Base-by-base conservation (phyloP, 2,888 invertebrate genomes). In the Melipona bicolor region DNA sequence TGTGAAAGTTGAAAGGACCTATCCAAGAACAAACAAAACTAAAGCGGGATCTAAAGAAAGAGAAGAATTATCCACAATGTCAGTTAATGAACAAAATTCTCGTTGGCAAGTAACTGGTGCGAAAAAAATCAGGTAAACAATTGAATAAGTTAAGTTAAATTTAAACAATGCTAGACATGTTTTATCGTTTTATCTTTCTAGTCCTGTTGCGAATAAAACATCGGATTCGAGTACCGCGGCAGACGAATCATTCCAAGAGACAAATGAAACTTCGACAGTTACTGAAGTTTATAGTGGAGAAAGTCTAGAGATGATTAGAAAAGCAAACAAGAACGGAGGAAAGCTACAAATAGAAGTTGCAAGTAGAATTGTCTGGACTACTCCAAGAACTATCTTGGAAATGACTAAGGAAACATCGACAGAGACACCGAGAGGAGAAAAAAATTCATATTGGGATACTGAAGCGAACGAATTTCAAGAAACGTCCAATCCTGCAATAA, bases 311-410 rank as follows among this genome's bases (percentile, higher is more conserved):
- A 52, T 86, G 3, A 87, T 87, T 59, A 74, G 87, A 3, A 87
- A 90, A 11, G 77, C 87, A 5, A 73, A 52, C 17, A 89, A 88
- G 43, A 21, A 73, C 0, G 75, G 81, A 4, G 89, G 87, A 6
- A 87, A 81, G 5, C 49, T 77, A 1, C 80, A 56, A 56, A 70
- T 50, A 76, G 88, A 90, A 78, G 67, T 89, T 0, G 86, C 91
- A 1, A 92, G 92, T 79, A 90, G 77, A 61, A 90, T 93, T 15
- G 77, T 91, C 0, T 92, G 92, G 93, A 93, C 93, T 0, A 93
- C 92, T 19, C 90, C 91, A 13, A 90, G 83, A 70, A 59, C 79
- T 6, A 72, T 36, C 3, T 32, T n/a, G 43, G 88, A 86, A 61
- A 52, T 71, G 32, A 69, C 59, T 3, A 86, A 71, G 19, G 75